Conservation (phyloP, 2,888 invertebrate genomes). For the Taphrorychus bicolor region DNA sequence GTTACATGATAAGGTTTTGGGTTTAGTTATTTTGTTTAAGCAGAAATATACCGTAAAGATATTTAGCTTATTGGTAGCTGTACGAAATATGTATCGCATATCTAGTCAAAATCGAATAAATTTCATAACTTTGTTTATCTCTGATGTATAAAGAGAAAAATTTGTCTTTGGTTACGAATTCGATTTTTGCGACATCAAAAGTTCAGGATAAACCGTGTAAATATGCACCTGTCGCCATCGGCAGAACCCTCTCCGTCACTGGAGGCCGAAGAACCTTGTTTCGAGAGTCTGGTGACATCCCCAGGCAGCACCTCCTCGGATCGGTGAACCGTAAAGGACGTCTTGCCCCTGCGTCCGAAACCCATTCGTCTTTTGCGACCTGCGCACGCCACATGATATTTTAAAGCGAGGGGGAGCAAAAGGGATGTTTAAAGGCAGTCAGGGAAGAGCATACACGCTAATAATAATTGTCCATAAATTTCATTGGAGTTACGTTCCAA, state of each 20-base stretch:
- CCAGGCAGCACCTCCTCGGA: slow-evolving; percentile 97
- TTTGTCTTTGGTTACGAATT: no score
- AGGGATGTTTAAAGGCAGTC: background rate
- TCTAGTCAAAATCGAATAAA: no score
- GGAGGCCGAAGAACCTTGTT: slow-evolving; percentile 90
- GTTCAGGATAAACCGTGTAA: no score
- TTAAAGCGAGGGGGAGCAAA: background rate
- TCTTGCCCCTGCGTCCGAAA: slow-evolving; percentile 94
- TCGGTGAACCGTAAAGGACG: slow-evolving; percentile 96
- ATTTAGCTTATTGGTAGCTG: no score
- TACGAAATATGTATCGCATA: no score
- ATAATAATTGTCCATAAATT: background rate
- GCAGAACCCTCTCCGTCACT: slow-evolving; percentile 87
- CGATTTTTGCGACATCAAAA: no score
- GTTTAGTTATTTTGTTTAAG: no score
- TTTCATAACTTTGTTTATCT: no score
- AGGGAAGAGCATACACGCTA: slow-evolving; percentile 51
- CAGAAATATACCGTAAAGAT: no score
- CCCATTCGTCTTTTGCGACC: slow-evolving; percentile 94
- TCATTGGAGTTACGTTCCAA: no score
- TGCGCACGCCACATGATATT: slow-evolving; percentile 51
- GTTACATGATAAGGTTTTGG: no score
- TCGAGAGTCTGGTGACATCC: slow-evolving; percentile 70
- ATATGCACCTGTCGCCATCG: slow-evolving; percentile 88
- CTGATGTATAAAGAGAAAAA: no score